Percentiles rank a stretch among this genome's conserved stretches.
These are phyloP conservation scores for Apogon talboti DNA, from an alignment of 2,797 vertebrate genomes.

Conservation along the genomic window DNA sequence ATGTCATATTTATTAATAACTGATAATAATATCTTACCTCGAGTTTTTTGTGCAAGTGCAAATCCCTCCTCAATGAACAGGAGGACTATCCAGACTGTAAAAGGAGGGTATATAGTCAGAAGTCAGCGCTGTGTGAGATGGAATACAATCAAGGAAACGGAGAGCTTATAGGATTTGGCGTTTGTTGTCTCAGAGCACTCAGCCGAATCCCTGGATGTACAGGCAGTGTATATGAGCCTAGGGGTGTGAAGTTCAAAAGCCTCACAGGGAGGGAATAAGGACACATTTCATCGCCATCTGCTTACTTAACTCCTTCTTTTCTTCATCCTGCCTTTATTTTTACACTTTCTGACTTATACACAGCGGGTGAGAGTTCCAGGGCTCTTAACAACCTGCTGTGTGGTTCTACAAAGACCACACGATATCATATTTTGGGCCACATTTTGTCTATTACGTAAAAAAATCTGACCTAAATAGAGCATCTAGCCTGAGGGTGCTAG, in stretches of 20 bases:
- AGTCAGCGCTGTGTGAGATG: constrained; percentile 22
- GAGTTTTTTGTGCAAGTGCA: constrained; percentile 90
- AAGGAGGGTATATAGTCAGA: constrained; percentile 6
- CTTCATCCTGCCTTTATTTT: constrained; percentile 6
- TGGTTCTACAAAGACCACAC: not conserved
- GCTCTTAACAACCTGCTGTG: constrained; percentile 18
- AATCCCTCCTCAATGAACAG: constrained; percentile 91
- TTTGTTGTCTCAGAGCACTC: constrained; percentile 18
- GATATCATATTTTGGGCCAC: constrained; percentile 33
- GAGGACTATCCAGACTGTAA: constrained; percentile 84
- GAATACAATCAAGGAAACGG: constrained; percentile 33
- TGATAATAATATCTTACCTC: constrained; percentile 82
- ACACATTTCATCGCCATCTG: constrained; percentile 51
- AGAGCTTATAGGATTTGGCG: constrained; percentile 59
- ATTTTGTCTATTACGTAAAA: constrained; percentile 50
- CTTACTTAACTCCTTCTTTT: constrained; percentile 31
- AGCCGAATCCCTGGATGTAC: constrained; percentile 37
- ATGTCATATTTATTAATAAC: no score
- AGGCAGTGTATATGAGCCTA: constrained; percentile 24
- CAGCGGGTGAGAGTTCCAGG: not conserved
- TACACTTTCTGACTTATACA: constrained; percentile 1
- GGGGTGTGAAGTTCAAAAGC: constrained; percentile 31
- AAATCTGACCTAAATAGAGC: constrained; percentile 52
- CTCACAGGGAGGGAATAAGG: constrained; percentile 30
- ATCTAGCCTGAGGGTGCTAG: constrained; percentile 10